A percentile compares a stretch with the other conserved stretches of the same genome.
Conservation (phyloP, 2,797 vertebrate genomes). For the Artibeus jamaicensis region DNA sequence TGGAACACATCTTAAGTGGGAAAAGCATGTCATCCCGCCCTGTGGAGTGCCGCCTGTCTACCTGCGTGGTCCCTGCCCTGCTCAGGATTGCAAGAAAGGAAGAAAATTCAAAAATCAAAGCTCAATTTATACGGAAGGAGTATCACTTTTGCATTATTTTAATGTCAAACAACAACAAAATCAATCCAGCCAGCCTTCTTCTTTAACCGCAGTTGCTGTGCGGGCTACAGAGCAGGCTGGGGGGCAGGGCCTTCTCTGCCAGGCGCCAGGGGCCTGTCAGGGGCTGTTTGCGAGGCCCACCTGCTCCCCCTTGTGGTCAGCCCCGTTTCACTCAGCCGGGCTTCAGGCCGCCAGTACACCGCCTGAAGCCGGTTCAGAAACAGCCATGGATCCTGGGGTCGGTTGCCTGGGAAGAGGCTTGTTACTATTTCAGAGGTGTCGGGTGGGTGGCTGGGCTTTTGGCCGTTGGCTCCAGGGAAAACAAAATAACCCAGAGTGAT, state of each 20-base stretch:
- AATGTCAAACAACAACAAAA: no score
- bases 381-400: background rate
- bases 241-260: no score
- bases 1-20: background rate
- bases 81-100: background rate
- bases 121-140: background rate
- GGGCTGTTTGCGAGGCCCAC: background rate
- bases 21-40: background rate
- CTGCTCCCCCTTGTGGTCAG: conserved; percentile 64
- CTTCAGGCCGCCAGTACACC: fast-evolving
- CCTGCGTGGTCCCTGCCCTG: background rate
- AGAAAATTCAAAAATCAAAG: background rate
- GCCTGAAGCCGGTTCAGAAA: no score
- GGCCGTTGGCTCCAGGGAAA: background rate
- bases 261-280: fast-evolving
- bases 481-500: conserved; percentile 52
- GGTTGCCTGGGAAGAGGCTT: background rate
- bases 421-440: background rate
- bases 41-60: fast-evolving
- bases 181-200: background rate
- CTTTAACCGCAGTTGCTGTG: no score
- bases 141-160: background rate
- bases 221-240: background rate
- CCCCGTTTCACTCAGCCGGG: fast-evolving
- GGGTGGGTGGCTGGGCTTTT: conserved; percentile 30